phyloP scores from a whole-genome alignment of 2,113 vertebrate genomes.

The Zingel zingel region DNA sequence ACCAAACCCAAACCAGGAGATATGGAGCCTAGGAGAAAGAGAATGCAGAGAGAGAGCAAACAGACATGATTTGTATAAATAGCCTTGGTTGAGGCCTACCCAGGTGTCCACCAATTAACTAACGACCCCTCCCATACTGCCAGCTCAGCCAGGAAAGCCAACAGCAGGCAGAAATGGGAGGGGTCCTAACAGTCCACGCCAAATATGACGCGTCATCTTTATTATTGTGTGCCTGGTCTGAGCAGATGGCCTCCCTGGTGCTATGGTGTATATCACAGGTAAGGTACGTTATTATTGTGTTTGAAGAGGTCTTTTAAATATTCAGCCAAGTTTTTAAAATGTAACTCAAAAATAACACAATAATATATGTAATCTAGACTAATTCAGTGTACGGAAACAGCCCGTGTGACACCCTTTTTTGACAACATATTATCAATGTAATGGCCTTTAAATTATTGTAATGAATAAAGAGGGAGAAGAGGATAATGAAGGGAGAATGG shows the following conservation, averaged over 20 bases:
- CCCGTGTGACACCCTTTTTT: not conserved
- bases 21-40: too few relatives aligned
- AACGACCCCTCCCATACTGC: too few relatives aligned
- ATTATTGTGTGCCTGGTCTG: constrained; percentile 31
- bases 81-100: too few relatives aligned
- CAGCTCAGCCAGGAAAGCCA: too few relatives aligned
- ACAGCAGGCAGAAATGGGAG: too few relatives aligned
- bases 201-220: not conserved
- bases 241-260: constrained; percentile 44
- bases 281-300: constrained; percentile 1
- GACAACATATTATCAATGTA: not conserved
- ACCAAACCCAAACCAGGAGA: too few relatives aligned
- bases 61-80: too few relatives aligned
- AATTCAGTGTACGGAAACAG: not conserved
- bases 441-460: not conserved
- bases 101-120: too few relatives aligned
- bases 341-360: not conserved
- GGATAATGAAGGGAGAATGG: not conserved
- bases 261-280: constrained; percentile 24
- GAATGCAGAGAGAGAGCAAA: too few relatives aligned
- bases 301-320: constrained; percentile 29
- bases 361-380: not conserved
- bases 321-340: constrained; percentile 23
- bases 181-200: too few relatives aligned
- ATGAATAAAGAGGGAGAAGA: not conserved